Percentiles rank a stretch among this genome's conserved stretches.
Conservation (phyloP, 2,888 invertebrate species). For the Syritta pipiens region DNA sequence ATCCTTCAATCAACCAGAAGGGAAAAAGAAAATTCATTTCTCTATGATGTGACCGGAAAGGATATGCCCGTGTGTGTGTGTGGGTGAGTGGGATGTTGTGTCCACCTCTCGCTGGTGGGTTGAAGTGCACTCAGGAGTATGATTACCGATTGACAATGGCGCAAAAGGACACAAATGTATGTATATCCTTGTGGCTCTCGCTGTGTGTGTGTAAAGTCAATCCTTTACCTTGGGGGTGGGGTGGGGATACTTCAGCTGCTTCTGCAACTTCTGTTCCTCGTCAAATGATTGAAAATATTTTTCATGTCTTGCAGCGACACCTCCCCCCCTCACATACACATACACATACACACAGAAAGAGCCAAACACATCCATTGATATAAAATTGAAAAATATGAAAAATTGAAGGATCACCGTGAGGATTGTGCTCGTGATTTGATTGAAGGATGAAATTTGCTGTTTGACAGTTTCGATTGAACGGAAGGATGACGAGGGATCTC, state of each 20-base stretch:
- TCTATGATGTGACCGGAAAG: conserved; percentile 67
- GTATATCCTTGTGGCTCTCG: neutral
- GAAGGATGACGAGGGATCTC: conserved; percentile 53
- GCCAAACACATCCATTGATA: conserved; percentile 39
- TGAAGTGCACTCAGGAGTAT: conserved; percentile 57
- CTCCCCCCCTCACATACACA: neutral
- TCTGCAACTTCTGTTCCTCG: conserved; percentile 59
- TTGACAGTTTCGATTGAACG: conserved; percentile 77
- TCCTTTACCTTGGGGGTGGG: conserved; percentile 54
- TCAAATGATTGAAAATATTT: conserved; percentile 68
- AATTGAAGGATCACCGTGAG: conserved; percentile 68
- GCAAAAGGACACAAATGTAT: conserved; percentile 60
- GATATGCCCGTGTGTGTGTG: conserved; percentile 30
- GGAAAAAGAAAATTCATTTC: conserved; percentile 62
- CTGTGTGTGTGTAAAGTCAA: conserved; percentile 47
- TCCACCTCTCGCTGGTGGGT: conserved; percentile 34
- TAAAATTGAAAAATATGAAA: conserved; percentile 66
- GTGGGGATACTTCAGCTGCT: conserved; percentile 48
- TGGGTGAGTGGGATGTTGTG: conserved; percentile 40
- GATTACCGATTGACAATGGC: conserved; percentile 68
- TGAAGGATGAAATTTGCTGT: conserved; percentile 76
- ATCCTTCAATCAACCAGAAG: conserved; percentile 69
- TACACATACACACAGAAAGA: neutral
- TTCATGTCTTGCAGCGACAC: conserved; percentile 43
- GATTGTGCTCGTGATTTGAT: conserved; percentile 72